Percentiles rank a stretch among this genome's conserved stretches.
Conservation (phyloP, 2,113 vertebrate genomes). For the Lophotis ruficrista region DNA sequence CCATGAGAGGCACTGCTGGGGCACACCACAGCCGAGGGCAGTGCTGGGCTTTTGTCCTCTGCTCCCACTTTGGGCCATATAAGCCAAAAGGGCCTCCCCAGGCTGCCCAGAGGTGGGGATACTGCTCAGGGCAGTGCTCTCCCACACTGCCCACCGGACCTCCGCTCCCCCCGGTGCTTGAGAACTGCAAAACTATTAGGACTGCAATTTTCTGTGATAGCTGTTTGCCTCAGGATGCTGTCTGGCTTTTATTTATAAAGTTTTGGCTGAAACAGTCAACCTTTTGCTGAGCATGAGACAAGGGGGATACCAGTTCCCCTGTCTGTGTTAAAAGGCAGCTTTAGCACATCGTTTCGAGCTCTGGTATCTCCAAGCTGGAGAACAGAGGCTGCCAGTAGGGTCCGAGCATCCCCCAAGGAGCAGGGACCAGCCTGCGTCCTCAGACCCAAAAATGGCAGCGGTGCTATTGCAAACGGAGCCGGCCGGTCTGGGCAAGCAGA, state of each 20-base stretch:
- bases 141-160: fast-evolving
- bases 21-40: not conserved
- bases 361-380: not conserved
- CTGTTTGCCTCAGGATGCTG: not conserved
- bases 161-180: fast-evolving
- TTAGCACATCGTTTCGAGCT: not conserved
- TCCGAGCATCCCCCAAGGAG: not conserved
- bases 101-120: not conserved
- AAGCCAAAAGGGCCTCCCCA: fast-evolving
- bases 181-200: not conserved
- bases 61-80: not conserved
- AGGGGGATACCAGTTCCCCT: not conserved
- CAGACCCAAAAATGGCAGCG: not conserved
- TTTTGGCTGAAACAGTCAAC: not conserved
- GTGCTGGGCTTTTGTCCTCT: fast-evolving
- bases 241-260: not conserved
- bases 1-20: not conserved
- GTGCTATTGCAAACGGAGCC: fast-evolving
- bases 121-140: not conserved
- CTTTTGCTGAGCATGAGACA: not conserved
- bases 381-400: not conserved
- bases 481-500: not conserved
- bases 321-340: not conserved
- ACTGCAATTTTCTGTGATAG: not conserved
- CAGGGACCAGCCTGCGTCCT: not conserved